Percentiles rank a stretch among this genome's conserved stretches.
Evolutionary conservation across 2,888 invertebrate genomes (phyloP).

Genomic region (Gordius sp.): DNA sequence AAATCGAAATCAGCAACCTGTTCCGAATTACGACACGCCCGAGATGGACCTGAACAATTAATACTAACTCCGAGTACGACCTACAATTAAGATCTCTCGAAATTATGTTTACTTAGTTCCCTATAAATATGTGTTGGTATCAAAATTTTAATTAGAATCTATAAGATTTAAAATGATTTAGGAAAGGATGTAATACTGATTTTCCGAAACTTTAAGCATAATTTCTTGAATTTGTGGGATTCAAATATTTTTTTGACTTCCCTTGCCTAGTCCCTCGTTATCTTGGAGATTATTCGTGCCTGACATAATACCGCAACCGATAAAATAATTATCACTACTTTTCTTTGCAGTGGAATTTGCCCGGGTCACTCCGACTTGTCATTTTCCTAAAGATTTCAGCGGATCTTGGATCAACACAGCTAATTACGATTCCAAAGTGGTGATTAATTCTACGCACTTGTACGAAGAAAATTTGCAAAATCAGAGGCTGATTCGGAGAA

Average conservation of each 20-base stretch:
- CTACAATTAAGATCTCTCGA: no score
- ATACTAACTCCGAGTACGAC: slow-evolving; percentile 55
- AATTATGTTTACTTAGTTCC: no score
- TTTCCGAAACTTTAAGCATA: no score
- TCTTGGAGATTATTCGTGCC: no score
- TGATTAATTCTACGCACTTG: slow-evolving; percentile 79
- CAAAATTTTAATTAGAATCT: no score
- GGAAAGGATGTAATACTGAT: no score
- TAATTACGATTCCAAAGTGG: slow-evolving; percentile 50
- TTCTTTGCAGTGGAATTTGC: slow-evolving; percentile 42
- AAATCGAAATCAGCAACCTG: slow-evolving; percentile 79
- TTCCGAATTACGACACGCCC: slow-evolving; percentile 63
- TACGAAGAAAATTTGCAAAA: slow-evolving; percentile 82
- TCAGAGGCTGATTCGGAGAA: slow-evolving; percentile 37
- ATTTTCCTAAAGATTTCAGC: slow-evolving; percentile 66
- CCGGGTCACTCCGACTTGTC: slow-evolving; percentile 62
- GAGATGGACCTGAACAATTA: slow-evolving; percentile 66
- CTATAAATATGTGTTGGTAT: no score
- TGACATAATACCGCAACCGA: no score
- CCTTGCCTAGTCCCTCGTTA: no score
- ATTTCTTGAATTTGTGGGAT: no score
- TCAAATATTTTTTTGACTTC: no score
- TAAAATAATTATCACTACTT: slow-evolving; percentile 18
- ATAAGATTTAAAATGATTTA: no score
- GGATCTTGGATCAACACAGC: slow-evolving; percentile 92